Evolutionary conservation across 2,113 vertebrate genomes (phyloP), one percentile per base, ranked within the genome.

Genomic region (Zootoca vivipara): DNA sequence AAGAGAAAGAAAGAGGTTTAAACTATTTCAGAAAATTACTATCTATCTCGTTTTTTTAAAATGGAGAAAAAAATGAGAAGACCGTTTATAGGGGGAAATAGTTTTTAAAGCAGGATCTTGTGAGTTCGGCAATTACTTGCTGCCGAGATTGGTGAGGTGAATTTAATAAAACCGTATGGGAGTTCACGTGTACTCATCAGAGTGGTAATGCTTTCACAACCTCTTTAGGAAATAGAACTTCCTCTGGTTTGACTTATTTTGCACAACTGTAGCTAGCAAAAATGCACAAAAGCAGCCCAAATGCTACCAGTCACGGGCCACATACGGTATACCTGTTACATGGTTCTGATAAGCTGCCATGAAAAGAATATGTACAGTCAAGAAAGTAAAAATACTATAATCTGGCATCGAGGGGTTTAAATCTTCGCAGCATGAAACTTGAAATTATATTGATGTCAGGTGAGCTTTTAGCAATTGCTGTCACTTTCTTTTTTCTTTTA

Each of bases 401-500:
- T 35, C 18, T 81, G 78, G 81, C 4, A 67, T 33, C 40, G 87
- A 80, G 20, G 84, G 28, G 86, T 5, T 30, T 77, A 3, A 30
- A 24, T 67, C 2, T 0, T 1, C 83, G 1, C 7, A 42, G 86
- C 1, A 1, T 4, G 72, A 79, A 77, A 75, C 81, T 78, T 64
- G 75, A 75, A 28, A 15, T 9, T 1, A 26, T 30, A 26, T 30
- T 62, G n/a, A 38, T 81, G 52, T 24, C 20, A 38, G 79, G 64
- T 64, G 16, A 33, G 1, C 46, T 72, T 58, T 83, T 0, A 35
- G 5, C 26, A 9, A 0, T 40, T 87, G 52, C 2, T 56, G 3
- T 3, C 22, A 73, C 3, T n/a, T 69, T 85, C 35, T n/a, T 62
- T 62, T 88, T 85, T 56, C 30, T 64, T 89, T 58, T 12, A 91